These are phyloP conservation scores for Gallirallus australis DNA, from an alignment of 2,797 vertebrate species.

Conservation along the genomic window DNA sequence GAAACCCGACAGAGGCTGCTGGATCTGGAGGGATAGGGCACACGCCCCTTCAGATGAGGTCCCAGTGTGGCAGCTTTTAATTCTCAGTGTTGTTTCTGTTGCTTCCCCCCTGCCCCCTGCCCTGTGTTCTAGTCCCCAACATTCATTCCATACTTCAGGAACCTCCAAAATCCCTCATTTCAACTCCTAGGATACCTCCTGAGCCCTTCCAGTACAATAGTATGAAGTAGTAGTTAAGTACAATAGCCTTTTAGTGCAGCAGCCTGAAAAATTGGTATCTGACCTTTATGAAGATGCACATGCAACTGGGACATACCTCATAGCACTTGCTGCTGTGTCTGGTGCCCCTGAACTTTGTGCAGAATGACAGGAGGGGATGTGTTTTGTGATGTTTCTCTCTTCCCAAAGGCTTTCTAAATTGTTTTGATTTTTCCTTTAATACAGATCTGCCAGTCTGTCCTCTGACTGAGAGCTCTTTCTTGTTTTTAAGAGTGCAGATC, in stretches of 20 bases:
- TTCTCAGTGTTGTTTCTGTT: neutral
- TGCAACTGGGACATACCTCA: neutral
- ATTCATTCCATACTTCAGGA: conserved; percentile 35
- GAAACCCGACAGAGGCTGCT: conserved; percentile 91
- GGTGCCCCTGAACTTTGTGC: neutral
- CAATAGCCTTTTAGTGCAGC: conserved; percentile 24
- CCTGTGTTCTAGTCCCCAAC: neutral
- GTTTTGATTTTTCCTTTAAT: neutral
- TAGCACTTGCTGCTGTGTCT: neutral
- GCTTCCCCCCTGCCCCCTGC: too few species aligned
- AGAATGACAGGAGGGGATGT: neutral
- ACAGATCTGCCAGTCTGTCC: neutral
- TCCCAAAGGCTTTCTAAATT: neutral
- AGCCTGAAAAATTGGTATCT: neutral
- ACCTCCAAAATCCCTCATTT: neutral
- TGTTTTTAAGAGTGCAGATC: neutral
- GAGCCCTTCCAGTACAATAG: neutral
- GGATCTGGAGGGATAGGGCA: conserved; percentile 87
- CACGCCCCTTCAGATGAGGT: neutral
- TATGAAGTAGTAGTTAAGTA: neutral
- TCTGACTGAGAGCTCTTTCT: neutral
- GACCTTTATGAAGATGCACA: neutral
- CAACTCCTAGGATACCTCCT: neutral
- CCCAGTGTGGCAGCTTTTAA: conserved; percentile 4
- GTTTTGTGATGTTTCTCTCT: neutral